phyloP scores from a whole-genome alignment of 2,113 vertebrate species.

The Globicephala melas region DNA sequence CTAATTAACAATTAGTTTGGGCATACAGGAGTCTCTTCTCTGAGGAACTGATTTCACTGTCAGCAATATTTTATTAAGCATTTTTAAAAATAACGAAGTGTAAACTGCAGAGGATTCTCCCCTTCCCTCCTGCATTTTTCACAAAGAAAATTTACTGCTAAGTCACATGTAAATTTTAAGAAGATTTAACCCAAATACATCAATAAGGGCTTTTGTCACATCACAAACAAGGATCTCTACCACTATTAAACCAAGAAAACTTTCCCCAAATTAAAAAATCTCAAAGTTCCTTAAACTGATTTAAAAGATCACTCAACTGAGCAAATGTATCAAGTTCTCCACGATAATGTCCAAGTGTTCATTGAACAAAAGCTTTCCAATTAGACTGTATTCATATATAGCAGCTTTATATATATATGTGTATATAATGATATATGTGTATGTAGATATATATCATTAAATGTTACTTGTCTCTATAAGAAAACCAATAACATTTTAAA shows the following conservation, averaged over 20 bases:
- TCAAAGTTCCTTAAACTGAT: constrained; percentile 18
- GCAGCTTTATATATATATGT: constrained; percentile 41
- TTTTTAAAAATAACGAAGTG: background rate
- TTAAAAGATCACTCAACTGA: constrained; percentile 32
- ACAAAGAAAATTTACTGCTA: background rate
- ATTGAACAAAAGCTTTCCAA: constrained; percentile 36
- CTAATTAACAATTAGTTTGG: background rate
- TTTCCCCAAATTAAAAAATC: constrained; percentile 15
- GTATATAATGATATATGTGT: constrained; percentile 29
- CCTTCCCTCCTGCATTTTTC: background rate
- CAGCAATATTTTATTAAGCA: background rate
- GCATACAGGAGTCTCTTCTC: background rate
- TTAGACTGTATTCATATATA: constrained; percentile 43
- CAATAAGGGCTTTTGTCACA: background rate
- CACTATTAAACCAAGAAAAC: constrained; percentile 9
- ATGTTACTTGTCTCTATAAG: constrained; percentile 44
- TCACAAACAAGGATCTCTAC: background rate
- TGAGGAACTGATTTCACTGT: background rate
- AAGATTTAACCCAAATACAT: background rate
- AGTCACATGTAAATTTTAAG: constrained; percentile 29
- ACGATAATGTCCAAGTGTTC: constrained; percentile 30
- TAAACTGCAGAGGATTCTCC: background rate
- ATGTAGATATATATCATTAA: constrained; percentile 9
- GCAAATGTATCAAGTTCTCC: constrained; percentile 33
- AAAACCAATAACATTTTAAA: constrained; percentile 48